Evolutionary conservation across 2,113 vertebrate species (phyloP), one percentile per base, ranked within the genome.

Genomic region (Hydrolagus affinis): DNA sequence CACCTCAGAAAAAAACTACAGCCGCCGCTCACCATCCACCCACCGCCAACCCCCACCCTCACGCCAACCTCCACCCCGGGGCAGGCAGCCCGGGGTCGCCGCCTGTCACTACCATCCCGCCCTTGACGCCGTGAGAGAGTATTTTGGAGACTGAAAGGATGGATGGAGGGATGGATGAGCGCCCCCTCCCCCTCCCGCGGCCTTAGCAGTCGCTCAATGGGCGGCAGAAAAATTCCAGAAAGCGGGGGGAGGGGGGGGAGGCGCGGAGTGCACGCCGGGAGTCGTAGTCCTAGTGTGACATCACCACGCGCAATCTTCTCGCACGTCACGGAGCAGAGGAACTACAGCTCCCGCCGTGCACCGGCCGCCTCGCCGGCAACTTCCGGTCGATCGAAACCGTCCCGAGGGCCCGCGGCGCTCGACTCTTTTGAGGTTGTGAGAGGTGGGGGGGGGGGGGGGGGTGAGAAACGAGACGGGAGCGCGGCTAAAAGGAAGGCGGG

Each of bases 341-440:
- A 88, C 87, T 88, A 88, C 85, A 78, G 0, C 21, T 86, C 77
- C 87, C 87, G 32, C 25, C 56, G 66, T 68, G 77, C 87, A 4
- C 9, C 10, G 28, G 44, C 62, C 25, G 9, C 0, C 60, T 9
- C 62, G 62, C 60, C 78, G 78, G 28, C 62, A 83, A 30, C 8
- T 10, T 83, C 78, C 78, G 62, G n/a, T 78, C 56, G n/a, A 11
- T 77, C 32, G 56, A 62, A 62, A 23, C 70, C 11, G 23, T 30
- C n/a, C 11, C 62, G 25, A 30, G 21, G 66, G 78, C 60, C 77
- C 78, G 25, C 30, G 25, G 25, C 32, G 25, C 32, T 19, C 14
- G 62, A 83, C n/a, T n/a, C n/a, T n/a, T n/a, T n/a, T n/a, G n/a
- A n/a, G n/a, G n/a, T n/a, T n/a, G n/a, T n/a, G n/a, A n/a, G n/a